phyloP scores from a whole-genome alignment of 2,888 invertebrate genomes.

The Vannuccia rotundouncinata region DNA sequence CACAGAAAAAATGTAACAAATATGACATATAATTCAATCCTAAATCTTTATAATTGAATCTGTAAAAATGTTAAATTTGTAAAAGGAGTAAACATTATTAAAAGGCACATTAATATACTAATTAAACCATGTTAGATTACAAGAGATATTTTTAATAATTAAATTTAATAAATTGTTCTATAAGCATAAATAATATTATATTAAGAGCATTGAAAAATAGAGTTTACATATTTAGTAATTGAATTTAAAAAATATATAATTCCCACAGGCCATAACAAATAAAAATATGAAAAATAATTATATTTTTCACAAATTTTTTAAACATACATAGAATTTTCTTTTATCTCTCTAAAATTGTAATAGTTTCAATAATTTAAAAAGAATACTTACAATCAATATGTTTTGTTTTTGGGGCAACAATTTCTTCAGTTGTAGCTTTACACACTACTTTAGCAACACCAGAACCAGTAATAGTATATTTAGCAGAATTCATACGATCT shows the following conservation, averaged over 20 bases:
- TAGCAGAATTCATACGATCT: constrained; percentile 92
- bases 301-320: not conserved
- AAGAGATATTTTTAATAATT: not conserved
- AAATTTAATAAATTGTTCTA: not conserved
- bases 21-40: not conserved
- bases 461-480: constrained; percentile 97
- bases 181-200: no score
- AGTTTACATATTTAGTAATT: no score
- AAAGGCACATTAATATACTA: no score
- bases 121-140: no score
- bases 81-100: no score
- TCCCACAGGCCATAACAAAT: not conserved
- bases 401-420: constrained; percentile 99
- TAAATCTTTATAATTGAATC: not conserved
- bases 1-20: not conserved
- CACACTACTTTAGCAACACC: constrained; percentile 98
- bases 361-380: constrained; percentile 28
- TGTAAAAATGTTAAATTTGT: no score
- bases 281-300: not conserved
- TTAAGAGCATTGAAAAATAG: no score
- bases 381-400: constrained; percentile 99
- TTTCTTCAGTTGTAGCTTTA: constrained; percentile 99
- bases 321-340: not conserved
- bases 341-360: not conserved
- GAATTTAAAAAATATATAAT: no score